A percentile compares a stretch with the other conserved stretches of the same genome.
Evolutionary conservation across 2,888 invertebrate species (phyloP).

Genomic region (Odontocerum albicorne): DNA sequence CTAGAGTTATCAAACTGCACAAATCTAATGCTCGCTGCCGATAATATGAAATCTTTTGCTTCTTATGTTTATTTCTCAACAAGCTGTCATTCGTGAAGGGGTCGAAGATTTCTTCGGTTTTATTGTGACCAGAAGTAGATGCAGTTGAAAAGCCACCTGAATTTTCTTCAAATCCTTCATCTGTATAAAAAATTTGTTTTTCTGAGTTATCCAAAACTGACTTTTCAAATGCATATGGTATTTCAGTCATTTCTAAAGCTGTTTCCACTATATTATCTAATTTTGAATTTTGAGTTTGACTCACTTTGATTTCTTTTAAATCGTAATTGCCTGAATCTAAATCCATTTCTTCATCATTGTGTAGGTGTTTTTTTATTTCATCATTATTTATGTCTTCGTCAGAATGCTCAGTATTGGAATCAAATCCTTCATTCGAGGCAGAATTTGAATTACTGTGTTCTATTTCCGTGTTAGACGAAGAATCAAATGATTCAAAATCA

Average conservation of each 20-base stretch:
- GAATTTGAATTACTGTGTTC: too few species aligned
- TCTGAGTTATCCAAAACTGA: constrained; percentile 12
- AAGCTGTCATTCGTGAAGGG: background rate
- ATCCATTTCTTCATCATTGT: constrained; percentile 15
- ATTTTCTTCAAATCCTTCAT: constrained; percentile 35
- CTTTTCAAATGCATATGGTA: constrained; percentile 11
- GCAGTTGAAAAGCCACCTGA: constrained; percentile 28
- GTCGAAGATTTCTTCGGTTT: background rate
- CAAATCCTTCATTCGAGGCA: constrained; percentile 8
- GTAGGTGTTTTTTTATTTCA: constrained; percentile 16
- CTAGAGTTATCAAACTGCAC: constrained; percentile 50
- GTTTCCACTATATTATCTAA: constrained; percentile 2
- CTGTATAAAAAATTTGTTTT: constrained; percentile 25
- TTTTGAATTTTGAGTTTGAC: constrained; percentile 6
- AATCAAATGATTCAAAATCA: constrained; percentile 51
- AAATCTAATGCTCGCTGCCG: constrained; percentile 47
- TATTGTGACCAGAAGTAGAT: constrained; percentile 12
- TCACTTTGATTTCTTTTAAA: constrained; percentile 16
- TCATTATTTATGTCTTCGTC: background rate
- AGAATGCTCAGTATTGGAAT: background rate
- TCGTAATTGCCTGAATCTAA: constrained; percentile 32
- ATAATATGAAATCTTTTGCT: constrained; percentile 4
- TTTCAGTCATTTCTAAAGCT: constrained; percentile 2
- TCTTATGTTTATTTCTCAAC: constrained; percentile 1
- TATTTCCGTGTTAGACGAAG: constrained; percentile 12